Evolutionary conservation across 2,113 vertebrate species (phyloP).

Genomic region (Tupaia tana): DNA sequence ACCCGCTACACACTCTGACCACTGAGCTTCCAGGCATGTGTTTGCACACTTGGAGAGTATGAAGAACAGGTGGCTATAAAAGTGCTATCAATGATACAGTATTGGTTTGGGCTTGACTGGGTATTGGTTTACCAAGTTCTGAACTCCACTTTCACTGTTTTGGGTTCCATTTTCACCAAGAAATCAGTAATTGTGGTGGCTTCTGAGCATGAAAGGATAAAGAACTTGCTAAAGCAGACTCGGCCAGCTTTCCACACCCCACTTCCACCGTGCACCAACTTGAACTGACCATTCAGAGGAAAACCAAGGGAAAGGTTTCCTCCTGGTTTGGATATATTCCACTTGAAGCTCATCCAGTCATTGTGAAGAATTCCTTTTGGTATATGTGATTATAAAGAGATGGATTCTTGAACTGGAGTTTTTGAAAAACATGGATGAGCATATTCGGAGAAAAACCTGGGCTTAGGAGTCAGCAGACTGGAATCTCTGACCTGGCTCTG

Average conservation of each 20-base stretch:
- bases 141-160: neutral
- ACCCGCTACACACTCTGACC: neutral
- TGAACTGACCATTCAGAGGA: neutral
- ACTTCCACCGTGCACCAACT: neutral
- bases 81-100: neutral
- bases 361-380: slow-evolving; percentile 55
- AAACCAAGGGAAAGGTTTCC: neutral
- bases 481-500: neutral
- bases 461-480: neutral
- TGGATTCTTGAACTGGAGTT: slow-evolving; percentile 37
- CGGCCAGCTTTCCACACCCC: neutral
- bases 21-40: neutral
- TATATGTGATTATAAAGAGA: slow-evolving; percentile 44
- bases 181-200: neutral
- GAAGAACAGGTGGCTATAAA: neutral
- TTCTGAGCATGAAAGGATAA: neutral
- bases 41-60: neutral
- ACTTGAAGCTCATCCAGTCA: slow-evolving; percentile 11
- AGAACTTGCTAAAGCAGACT: neutral
- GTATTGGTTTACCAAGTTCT: neutral
- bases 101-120: neutral
- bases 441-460: neutral
- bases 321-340: slow-evolving; percentile 1
- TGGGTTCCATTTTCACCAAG: slow-evolving; percentile 11
- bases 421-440: neutral